Percentiles rank a stretch among this genome's conserved stretches.
Evolutionary conservation across 2,113 vertebrate genomes (phyloP).

Genomic region (Tor tambroides): DNA sequence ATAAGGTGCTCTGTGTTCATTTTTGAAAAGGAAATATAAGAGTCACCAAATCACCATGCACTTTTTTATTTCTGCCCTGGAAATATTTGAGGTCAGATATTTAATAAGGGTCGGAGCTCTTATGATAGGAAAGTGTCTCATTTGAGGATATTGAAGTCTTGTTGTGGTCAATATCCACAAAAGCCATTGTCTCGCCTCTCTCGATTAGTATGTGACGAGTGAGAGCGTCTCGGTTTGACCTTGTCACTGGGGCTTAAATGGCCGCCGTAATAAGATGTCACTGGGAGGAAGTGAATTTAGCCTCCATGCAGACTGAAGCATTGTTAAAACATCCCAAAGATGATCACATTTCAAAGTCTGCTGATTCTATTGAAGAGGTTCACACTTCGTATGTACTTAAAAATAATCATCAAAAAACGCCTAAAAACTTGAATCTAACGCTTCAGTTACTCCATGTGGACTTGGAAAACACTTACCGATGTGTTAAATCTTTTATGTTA

Average conservation of each 20-base stretch:
- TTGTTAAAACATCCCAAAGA: slow-evolving; percentile 26
- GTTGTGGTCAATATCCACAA: slow-evolving; percentile 4
- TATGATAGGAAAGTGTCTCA: neutral
- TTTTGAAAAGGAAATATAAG: neutral
- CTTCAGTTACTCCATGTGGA: slow-evolving; percentile 11
- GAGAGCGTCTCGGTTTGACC: slow-evolving; percentile 47
- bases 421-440: neutral
- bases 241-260: slow-evolving; percentile 55
- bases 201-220: slow-evolving; percentile 52
- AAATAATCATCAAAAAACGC: neutral
- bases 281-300: slow-evolving; percentile 7
- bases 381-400: neutral
- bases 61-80: neutral
- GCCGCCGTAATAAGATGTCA: slow-evolving; percentile 39
- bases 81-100: slow-evolving; percentile 37
- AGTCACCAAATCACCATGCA: neutral
- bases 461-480: slow-evolving; percentile 5
- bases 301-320: slow-evolving; percentile 7
- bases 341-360: slow-evolving; percentile 27
- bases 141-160: slow-evolving; percentile 23
- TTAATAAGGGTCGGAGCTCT: neutral
- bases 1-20: neutral
- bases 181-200: neutral
- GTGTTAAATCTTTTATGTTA: neutral
- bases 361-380: neutral